A percentile compares a stretch with the other conserved stretches of the same genome.
These are phyloP conservation scores for Acanthosepion esculentum DNA, from an alignment of 2,888 invertebrate species.

Conservation along the genomic window DNA sequence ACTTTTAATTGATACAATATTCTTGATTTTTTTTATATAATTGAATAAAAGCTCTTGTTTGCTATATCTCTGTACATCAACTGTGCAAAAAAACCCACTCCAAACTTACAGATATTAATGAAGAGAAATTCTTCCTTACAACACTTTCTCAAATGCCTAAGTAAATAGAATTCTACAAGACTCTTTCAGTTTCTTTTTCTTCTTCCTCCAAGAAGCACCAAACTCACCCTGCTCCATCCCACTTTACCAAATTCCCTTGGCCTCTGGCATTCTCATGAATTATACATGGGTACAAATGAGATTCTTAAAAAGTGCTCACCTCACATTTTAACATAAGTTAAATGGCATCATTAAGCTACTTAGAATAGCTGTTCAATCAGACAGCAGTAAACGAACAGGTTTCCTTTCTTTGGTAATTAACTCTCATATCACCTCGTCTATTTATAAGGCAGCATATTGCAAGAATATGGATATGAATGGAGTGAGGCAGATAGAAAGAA, in stretches of 20 bases:
- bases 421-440: neutral
- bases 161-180: too few species aligned
- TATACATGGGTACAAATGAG: neutral
- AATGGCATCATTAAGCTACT: neutral
- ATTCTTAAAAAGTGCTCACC: constrained; percentile 33
- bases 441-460: neutral
- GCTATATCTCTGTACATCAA: too few species aligned
- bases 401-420: constrained; percentile 18
- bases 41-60: too few species aligned
- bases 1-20: too few species aligned
- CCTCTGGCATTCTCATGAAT: constrained; percentile 1
- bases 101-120: too few species aligned
- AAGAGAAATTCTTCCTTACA: too few species aligned
- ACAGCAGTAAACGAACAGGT: neutral
- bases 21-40: too few species aligned
- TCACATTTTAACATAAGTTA: constrained; percentile 18
- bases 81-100: too few species aligned
- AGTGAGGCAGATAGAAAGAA: too few species aligned
- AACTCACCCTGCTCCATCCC: neutral
- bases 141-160: too few species aligned
- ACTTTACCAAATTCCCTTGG: neutral
- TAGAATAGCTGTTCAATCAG: neutral
- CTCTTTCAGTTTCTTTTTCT: too few species aligned
- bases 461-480: too few species aligned
- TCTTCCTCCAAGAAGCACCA: neutral